A percentile compares a stretch with the other conserved stretches of the same genome.
phyloP scores from a whole-genome alignment of 2,113 vertebrate genomes.

The Myxocyprinus asiaticus region DNA sequence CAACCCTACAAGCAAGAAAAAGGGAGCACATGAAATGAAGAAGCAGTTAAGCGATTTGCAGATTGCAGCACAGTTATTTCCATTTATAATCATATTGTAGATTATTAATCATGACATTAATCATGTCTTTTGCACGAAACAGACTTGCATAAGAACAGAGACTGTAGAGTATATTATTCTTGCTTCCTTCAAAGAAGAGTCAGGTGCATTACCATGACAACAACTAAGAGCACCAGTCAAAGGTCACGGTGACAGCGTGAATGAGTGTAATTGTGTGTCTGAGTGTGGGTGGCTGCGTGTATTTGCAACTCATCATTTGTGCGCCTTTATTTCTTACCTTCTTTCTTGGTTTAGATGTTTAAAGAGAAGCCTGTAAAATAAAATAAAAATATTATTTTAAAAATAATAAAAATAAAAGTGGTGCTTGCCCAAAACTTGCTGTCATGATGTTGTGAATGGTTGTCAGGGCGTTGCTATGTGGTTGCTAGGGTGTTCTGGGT shows the following conservation, averaged over 20 bases:
- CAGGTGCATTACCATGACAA: constrained; percentile 27
- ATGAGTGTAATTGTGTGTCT: background rate
- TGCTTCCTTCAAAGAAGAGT: background rate
- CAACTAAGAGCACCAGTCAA: constrained; percentile 11
- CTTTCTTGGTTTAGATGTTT: background rate
- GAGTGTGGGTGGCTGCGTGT: constrained; percentile 14
- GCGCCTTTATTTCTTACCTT: background rate
- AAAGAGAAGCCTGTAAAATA: background rate
- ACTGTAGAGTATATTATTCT: background rate
- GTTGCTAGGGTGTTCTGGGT: too few species aligned
- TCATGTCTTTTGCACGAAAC: background rate
- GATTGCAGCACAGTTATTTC: background rate
- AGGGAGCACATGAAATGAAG: background rate
- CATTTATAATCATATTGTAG: background rate
- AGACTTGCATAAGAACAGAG: constrained; percentile 3
- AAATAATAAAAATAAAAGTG: too few species aligned
- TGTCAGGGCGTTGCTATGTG: too few species aligned
- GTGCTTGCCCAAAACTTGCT: too few species aligned
- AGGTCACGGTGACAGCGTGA: background rate
- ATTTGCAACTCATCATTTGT: background rate
- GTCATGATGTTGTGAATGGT: too few species aligned
- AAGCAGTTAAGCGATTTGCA: constrained; percentile 10
- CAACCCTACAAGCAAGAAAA: too few species aligned
- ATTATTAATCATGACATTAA: background rate
- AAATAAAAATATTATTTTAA: too few species aligned